Evolutionary conservation across 2,888 invertebrate species (phyloP).

Genomic region (Osmoderma eremita): DNA sequence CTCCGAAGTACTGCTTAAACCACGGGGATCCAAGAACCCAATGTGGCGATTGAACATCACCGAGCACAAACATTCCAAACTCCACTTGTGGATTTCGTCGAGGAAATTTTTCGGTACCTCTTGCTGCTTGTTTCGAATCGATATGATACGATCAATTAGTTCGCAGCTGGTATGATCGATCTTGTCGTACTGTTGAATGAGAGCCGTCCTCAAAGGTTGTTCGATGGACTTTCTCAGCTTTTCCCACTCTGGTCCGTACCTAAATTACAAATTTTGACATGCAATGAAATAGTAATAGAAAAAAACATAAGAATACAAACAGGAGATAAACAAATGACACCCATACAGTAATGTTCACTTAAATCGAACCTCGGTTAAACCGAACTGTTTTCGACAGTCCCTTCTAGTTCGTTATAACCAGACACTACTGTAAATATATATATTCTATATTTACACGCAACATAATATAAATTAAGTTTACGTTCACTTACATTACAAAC

Average conservation of each 20-base stretch:
- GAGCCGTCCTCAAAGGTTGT: slow-evolving; percentile 63
- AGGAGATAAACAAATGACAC: no score
- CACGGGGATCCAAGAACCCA: slow-evolving; percentile 68
- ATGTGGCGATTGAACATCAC: slow-evolving; percentile 70
- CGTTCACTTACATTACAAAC: slow-evolving; percentile 67
- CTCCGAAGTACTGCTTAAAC: slow-evolving; percentile 67
- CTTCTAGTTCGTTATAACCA: no score
- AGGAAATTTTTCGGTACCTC: slow-evolving; percentile 70
- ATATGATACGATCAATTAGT: slow-evolving; percentile 65
- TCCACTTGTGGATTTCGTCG: slow-evolving; percentile 74
- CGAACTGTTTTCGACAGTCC: no score
- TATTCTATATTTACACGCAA: background rate
- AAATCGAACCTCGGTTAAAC: no score
- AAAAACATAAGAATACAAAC: no score
- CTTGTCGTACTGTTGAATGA: slow-evolving; percentile 62
- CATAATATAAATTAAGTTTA: background rate
- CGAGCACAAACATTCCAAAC: slow-evolving; percentile 72
- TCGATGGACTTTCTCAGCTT: slow-evolving; percentile 67
- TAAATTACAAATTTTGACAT: slow-evolving; percentile 53
- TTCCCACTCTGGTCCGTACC: slow-evolving; percentile 71
- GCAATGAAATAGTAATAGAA: no score
- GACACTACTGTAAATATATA: no score
- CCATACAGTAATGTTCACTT: no score
- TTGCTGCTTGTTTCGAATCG: slow-evolving; percentile 71
- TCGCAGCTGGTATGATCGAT: slow-evolving; percentile 62